Evolutionary conservation across 2,797 vertebrate genomes (phyloP), one percentile per base, ranked within the genome.

Genomic region (Acrocephalus scirpaceus): DNA sequence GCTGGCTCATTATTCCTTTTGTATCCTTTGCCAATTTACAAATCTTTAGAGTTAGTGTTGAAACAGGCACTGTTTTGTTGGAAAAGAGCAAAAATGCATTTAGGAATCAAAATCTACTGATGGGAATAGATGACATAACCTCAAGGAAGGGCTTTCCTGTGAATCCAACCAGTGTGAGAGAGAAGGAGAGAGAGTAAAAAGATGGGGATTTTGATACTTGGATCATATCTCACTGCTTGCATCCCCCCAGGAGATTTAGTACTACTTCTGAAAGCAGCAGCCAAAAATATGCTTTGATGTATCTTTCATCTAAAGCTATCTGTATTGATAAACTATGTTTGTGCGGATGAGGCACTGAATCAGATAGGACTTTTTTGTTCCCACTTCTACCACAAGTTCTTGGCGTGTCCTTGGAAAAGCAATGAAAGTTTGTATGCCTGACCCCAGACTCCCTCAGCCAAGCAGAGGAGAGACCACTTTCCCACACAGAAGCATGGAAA

Each of bases 251-350:
- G 86, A 94, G 79, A 77, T 66, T 87, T 77, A 91, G 61, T 65
- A 69, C 47, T 75, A 84, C 48, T 73, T 92, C 82, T 96, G 72
- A 95, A 94, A 88, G 86, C 74, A 76, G 90, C 67, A 86, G 91
- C 45, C 70, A 67, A 80, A 93, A 93, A 70, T 47, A 78, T 50
- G 47, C 89, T 96, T 94, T 94, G 91, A 94, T 94, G 42, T 91
- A 81, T 86, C 76, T 94, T 93, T 92, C 48, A 93, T 93, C 91
- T 88, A 73, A 93, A 58, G 48, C 62, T 86, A 86, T 81, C 76
- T 93, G 22, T 81, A 86, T 47, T 61, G 90, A 96, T 84, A 85
- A 86, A 86, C 76, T 54, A 20, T 23, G 29, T 88, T 94, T 73
- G 71, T 67, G 62, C 0, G 0, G 76, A 54, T 70, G 53, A 88